phyloP scores from a whole-genome alignment of 2,113 vertebrate species.

The Fukomys damarensis region DNA sequence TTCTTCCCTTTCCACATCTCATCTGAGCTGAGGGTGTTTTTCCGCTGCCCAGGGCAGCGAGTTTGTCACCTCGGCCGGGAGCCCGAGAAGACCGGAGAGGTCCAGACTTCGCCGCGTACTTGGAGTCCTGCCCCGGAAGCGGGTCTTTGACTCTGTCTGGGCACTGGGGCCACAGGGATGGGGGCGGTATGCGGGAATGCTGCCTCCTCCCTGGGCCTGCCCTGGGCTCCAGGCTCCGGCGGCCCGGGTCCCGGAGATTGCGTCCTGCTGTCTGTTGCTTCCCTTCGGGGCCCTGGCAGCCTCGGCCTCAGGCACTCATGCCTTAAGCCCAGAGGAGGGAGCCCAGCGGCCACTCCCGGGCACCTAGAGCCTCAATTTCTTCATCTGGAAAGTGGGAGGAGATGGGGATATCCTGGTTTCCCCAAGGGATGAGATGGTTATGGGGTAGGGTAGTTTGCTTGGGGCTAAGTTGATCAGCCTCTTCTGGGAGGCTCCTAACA shows the following conservation, averaged over 20 bases:
- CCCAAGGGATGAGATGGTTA: not conserved
- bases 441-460: not conserved
- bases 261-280: not conserved
- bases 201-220: no score
- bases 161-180: not conserved
- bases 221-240: accelerated
- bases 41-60: not conserved
- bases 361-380: not conserved
- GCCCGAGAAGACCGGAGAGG: not conserved
- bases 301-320: accelerated
- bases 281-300: not conserved
- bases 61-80: not conserved
- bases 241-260: not conserved
- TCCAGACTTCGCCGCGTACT: not conserved
- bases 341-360: not conserved
- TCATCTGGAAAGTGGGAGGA: slow-evolving; percentile 19
- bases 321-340: not conserved
- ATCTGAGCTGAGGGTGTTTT: not conserved
- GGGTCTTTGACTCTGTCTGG: not conserved
- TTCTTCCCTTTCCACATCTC: no score
- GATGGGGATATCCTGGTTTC: not conserved
- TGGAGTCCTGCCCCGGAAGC: not conserved
- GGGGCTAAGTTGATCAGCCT: no score
- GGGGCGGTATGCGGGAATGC: not conserved
- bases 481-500: not conserved